These are phyloP conservation scores for Ochotona curzoniae DNA, from an alignment of 2,113 vertebrate genomes.

Conservation along the genomic window DNA sequence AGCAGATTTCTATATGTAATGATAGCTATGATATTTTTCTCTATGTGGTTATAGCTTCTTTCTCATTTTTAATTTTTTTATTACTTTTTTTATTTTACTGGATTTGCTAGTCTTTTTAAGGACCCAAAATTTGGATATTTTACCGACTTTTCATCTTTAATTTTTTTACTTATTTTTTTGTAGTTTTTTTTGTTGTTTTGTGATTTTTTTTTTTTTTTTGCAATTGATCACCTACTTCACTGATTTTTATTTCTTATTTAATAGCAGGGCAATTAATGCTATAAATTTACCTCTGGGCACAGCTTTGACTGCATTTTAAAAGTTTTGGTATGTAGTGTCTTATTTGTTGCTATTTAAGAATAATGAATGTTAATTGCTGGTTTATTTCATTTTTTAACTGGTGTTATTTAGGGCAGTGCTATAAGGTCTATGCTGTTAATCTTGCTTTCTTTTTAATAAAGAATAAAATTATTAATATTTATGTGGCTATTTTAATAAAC, in stretches of 20 bases:
- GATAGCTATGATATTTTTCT: conserved; percentile 67
- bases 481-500: conserved; percentile 74
- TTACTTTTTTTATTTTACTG: conserved; percentile 49
- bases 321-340: conserved; percentile 57
- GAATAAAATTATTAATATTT: conserved; percentile 75
- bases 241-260: conserved; percentile 74
- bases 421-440: conserved; percentile 65
- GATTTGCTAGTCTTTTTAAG: conserved; percentile 47
- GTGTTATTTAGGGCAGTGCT: conserved; percentile 66
- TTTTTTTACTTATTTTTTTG: conserved; percentile 45
- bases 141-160: conserved; percentile 58
- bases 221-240: conserved; percentile 59
- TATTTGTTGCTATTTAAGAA: conserved; percentile 63
- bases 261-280: conserved; percentile 56
- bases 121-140: conserved; percentile 53
- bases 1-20: conserved; percentile 47
- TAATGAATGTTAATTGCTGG: conserved; percentile 26
- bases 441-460: conserved; percentile 69
- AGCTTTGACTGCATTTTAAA: conserved; percentile 63
- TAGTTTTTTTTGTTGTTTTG: conserved; percentile 51
- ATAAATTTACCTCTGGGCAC: conserved; percentile 63
- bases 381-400: conserved; percentile 64
- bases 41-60: conserved; percentile 13
- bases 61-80: conserved; percentile 49
- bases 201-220: conserved; percentile 58